Base-by-base conservation (phyloP, 2,797 vertebrate genomes). In the Clarias pachynema region DNA sequence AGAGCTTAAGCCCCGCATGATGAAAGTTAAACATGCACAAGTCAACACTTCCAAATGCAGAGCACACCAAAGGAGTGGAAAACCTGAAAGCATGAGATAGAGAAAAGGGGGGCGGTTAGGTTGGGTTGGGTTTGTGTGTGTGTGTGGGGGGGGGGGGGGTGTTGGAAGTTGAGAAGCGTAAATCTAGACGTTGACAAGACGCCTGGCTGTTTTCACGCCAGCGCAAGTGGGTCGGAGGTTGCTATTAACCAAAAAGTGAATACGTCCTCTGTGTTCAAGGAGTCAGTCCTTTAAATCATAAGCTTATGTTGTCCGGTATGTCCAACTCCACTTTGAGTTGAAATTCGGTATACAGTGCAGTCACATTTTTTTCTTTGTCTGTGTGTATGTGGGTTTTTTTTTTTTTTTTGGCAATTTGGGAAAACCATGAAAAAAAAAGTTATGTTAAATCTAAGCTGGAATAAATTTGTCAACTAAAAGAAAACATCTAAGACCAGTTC, bases 1-100 rank as follows among this genome's bases (percentile, higher is more conserved):
- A n/a, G 79, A 83, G 84, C 88, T 85, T 86, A 87, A 84, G 86
- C 81, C 59, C 63, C 4, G 84, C 79, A 79, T 90, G 88, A 90
- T 90, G 88, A 90, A 90, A 90, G 89, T 83, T 68, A 70, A 87
- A 83, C 84, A 88, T 83, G 85, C 85, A 72, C 70, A 86, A 85
- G 82, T 87, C 83, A 88, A 86, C 84, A 83, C 84, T 81, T 56
- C 84, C 81, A 83, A 84, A 66, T 53, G 73, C 79, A 86, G 86
- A 84, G 79, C 79, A 69, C 75, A 77, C 66, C 79, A 74, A 81
- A 85, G 81, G 40, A 83, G 59, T 80, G 85, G 85, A 83, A 86
- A 83, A 63, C 65, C 40, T 53, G 63, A 56, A 66, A 24, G 60
- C 22, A 59, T 63, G 69, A 70, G 79, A 31, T 49, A 72, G 44